Conservation (phyloP, 2,888 invertebrate genomes). For the Junonia oenone region DNA sequence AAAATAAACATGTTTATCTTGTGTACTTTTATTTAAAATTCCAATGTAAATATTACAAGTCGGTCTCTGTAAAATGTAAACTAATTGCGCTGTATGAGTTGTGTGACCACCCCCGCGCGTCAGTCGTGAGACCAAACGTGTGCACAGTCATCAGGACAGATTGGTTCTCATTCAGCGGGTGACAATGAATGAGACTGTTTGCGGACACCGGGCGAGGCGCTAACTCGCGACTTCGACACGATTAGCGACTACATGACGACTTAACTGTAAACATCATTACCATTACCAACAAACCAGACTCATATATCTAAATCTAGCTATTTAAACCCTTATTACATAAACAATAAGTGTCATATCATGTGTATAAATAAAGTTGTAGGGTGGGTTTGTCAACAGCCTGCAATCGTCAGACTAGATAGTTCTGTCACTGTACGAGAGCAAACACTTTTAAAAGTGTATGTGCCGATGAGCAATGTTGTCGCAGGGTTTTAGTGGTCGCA, state of each 20-base stretch:
- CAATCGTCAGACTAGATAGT: slow-evolving; percentile 64
- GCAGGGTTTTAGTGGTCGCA: slow-evolving; percentile 66
- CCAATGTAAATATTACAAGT: not conserved
- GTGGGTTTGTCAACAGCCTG: slow-evolving; percentile 52
- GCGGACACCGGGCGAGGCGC: slow-evolving; percentile 76
- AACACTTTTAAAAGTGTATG: slow-evolving; percentile 78
- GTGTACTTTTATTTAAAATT: not conserved
- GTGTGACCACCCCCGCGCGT: slow-evolving; percentile 29
- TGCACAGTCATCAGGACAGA: slow-evolving; percentile 41
- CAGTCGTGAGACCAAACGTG: slow-evolving; percentile 29
- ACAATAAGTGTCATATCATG: slow-evolving; percentile 28
- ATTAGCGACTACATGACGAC: slow-evolving; percentile 71
- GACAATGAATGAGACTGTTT: slow-evolving; percentile 73
- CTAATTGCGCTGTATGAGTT: slow-evolving; percentile 14
- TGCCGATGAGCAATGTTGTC: slow-evolving; percentile 70
- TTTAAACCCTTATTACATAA: slow-evolving; percentile 34
- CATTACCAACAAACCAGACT: slow-evolving; percentile 46
- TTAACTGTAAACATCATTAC: slow-evolving; percentile 76
- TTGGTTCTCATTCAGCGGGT: slow-evolving; percentile 55
- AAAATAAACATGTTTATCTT: not conserved
- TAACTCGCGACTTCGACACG: slow-evolving; percentile 67
- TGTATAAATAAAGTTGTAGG: slow-evolving; percentile 25
- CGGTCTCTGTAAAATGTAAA: slow-evolving; percentile 4
- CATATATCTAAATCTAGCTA: slow-evolving; percentile 25
- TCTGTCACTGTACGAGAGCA: slow-evolving; percentile 62